These are phyloP conservation scores for Strongylocentrotus purpuratus DNA, from an alignment of 35 echinoderm and acorn worm genomes.

Conservation along the genomic window DNA sequence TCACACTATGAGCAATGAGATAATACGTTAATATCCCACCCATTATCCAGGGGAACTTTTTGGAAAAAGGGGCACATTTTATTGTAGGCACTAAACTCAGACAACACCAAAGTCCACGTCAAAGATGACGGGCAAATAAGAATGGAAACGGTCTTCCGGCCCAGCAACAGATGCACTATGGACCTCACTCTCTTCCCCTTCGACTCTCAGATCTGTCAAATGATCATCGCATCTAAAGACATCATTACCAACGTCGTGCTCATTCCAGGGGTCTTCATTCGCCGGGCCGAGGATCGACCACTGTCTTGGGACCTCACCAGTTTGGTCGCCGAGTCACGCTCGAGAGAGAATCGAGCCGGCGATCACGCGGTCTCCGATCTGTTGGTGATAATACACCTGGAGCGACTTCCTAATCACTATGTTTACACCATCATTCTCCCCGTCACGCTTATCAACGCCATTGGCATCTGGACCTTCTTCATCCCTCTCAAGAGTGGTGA, in stretches of 20 bases:
- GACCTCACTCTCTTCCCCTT: not conserved
- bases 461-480: not conserved
- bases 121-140: not conserved
- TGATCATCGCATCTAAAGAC: not conserved
- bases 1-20: no score
- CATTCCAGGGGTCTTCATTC: not conserved
- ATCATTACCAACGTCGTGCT: not conserved
- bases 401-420: not conserved
- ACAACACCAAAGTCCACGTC: not conserved
- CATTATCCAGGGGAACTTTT: no score
- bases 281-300: not conserved
- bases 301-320: not conserved
- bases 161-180: not conserved
- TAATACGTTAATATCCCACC: no score
- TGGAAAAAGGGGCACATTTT: no score
- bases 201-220: not conserved
- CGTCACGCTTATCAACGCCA: not conserved
- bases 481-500: constrained; percentile 25
- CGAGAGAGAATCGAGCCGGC: not conserved
- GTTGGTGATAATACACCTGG: not conserved
- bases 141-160: not conserved
- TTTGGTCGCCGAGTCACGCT: not conserved
- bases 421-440: not conserved
- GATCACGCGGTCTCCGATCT: not conserved
- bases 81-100: no score